Evolutionary conservation across 2,888 invertebrate genomes (phyloP).

Genomic region (Scaptodrosophila latifasciaeformis): DNA sequence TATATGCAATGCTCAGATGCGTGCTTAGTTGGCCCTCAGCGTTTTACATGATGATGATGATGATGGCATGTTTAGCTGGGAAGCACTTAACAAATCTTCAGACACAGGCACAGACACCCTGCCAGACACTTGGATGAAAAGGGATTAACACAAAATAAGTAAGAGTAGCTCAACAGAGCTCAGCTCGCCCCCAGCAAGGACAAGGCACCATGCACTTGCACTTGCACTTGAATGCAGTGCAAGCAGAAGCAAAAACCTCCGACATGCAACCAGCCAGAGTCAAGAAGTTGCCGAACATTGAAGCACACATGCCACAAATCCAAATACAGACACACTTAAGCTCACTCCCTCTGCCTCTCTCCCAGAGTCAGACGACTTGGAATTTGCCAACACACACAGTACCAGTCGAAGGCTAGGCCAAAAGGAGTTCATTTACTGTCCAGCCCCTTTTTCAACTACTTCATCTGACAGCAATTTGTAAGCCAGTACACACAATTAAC

Average conservation of each 20-base stretch:
- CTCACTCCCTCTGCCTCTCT: too few relatives aligned
- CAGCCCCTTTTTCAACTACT: conserved; percentile 11
- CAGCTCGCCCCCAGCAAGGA: too few relatives aligned
- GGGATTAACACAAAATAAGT: conserved; percentile 35
- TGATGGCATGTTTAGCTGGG: too few relatives aligned
- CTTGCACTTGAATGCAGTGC: conserved; percentile 1
- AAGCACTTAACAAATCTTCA: conserved; percentile 48
- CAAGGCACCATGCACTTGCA: conserved; percentile 11
- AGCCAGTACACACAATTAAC: conserved; percentile 47
- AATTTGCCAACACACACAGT: too few relatives aligned
- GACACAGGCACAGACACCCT: conserved; percentile 17
- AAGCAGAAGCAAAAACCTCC: conserved; percentile 29
- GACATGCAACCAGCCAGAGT: not conserved
- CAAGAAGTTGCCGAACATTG: not conserved
- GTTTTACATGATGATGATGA: conserved; percentile 18
- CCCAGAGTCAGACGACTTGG: too few relatives aligned
- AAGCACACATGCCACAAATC: too few relatives aligned
- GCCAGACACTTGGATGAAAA: conserved; percentile 5
- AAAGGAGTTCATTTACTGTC: conserved; percentile 18
- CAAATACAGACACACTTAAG: too few relatives aligned
- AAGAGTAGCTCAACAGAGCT: conserved; percentile 29
- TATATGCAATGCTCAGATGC: conserved; percentile 5
- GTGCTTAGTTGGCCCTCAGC: conserved; percentile 12
- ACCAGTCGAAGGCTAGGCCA: too few relatives aligned
- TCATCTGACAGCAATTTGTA: conserved; percentile 48